Percentiles rank a stretch among this genome's conserved stretches.
phyloP scores from a whole-genome alignment of 2,888 invertebrate species.

The Caenorhabditis sinica region DNA sequence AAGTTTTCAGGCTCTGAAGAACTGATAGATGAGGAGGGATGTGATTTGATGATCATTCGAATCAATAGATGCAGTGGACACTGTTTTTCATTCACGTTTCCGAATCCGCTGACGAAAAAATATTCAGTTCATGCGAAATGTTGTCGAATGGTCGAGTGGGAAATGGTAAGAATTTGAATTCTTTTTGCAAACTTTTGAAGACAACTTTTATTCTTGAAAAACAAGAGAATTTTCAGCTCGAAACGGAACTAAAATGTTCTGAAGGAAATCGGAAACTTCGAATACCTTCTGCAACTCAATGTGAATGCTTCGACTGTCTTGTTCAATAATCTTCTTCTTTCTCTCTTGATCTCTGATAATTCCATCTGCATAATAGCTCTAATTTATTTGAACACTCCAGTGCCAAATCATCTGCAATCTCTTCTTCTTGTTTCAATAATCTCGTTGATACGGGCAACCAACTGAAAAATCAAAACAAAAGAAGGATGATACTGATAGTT shows the following conservation, averaged over 20 bases:
- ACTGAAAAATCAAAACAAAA: constrained; percentile 37
- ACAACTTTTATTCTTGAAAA: not conserved
- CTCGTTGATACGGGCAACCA: constrained; percentile 55
- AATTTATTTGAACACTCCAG: constrained; percentile 37
- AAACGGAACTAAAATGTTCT: constrained; percentile 73
- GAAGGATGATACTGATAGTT: constrained; percentile 33
- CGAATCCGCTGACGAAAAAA: constrained; percentile 73
- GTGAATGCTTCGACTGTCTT: constrained; percentile 79
- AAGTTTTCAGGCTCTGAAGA: constrained; percentile 72
- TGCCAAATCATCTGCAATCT: constrained; percentile 28
- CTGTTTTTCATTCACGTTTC: constrained; percentile 77
- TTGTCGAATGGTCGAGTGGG: constrained; percentile 78
- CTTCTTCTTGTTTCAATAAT: constrained; percentile 36
- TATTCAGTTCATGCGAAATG: constrained; percentile 74
- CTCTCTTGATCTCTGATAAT: constrained; percentile 19
- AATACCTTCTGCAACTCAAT: constrained; percentile 78
- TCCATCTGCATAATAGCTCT: constrained; percentile 20
- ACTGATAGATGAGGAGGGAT: constrained; percentile 79
- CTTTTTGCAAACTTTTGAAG: too few species aligned
- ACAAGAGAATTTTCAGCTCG: constrained; percentile 76
- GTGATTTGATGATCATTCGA: constrained; percentile 78
- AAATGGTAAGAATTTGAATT: constrained; percentile 68
- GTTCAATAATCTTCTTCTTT: constrained; percentile 49
- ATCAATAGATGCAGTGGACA: constrained; percentile 79
- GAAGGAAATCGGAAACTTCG: constrained; percentile 70